Percentiles rank a stretch among this genome's conserved stretches.
Evolutionary conservation across 2,888 invertebrate genomes (phyloP).

Genomic region (Abrostola tripartita): DNA sequence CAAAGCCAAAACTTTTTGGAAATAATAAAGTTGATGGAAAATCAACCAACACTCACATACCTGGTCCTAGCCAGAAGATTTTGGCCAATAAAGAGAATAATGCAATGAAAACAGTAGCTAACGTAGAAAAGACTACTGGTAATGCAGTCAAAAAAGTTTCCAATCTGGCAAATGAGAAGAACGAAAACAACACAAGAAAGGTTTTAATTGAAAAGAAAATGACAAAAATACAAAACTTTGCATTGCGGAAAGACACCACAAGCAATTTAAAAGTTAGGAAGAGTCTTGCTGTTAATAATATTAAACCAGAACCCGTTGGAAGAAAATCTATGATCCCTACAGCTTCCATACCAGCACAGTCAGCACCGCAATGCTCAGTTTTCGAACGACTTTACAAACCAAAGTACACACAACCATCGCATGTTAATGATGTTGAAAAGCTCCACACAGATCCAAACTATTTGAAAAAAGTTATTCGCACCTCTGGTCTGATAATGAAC

Average conservation of each 20-base stretch:
- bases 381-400: constrained; percentile 82
- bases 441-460: constrained; percentile 70
- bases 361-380: constrained; percentile 66
- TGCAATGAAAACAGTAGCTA: background rate
- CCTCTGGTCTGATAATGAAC: constrained; percentile 65
- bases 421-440: constrained; percentile 61
- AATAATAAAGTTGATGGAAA: constrained; percentile 17
- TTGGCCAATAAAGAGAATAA: constrained; percentile 24
- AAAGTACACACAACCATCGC: constrained; percentile 59
- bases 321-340: constrained; percentile 64
- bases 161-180: constrained; percentile 22
- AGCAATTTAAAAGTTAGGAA: constrained; percentile 44
- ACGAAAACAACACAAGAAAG: background rate
- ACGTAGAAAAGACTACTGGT: background rate
- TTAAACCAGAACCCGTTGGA: constrained; percentile 41
- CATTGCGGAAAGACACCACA: constrained; percentile 27
- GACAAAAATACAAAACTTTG: constrained; percentile 14
- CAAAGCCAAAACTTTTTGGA: constrained; percentile 39
- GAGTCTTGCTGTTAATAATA: constrained; percentile 54
- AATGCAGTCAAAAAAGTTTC: constrained; percentile 4
- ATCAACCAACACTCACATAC: constrained; percentile 15
- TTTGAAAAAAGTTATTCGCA: constrained; percentile 68
- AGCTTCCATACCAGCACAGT: constrained; percentile 21
- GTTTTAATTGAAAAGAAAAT: constrained; percentile 15
- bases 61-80: constrained; percentile 24